Evolutionary conservation across 2,113 vertebrate species (phyloP), one percentile per base, ranked within the genome.

Genomic region (Tiliqua scincoides): DNA sequence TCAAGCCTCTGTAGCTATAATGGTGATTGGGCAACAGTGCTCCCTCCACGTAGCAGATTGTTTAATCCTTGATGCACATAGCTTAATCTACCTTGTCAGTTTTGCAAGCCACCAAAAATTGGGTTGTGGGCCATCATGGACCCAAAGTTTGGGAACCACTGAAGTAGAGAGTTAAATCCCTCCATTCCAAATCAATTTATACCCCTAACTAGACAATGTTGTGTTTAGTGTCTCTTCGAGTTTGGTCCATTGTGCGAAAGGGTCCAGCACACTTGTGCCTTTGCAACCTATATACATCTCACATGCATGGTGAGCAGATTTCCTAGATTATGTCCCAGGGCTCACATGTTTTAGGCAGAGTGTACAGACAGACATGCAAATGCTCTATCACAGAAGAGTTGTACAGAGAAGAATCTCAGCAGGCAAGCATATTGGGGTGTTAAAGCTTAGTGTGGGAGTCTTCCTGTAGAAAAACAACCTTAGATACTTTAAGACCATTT

Each of bases 381-480:
- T 61, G 9, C 14, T 43, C 20, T 15, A 35, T 43, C 23, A 32
- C 40, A 73, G 54, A 52, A 48, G 30, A 86, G 25, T 59, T 73
- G 23, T 76, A 14, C 5, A 25, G 43, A 48, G 20, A 54, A 35
- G 30, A 48, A 1, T 27, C 15, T 70, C n/a, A 61, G 14, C 37
- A 77, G 67, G 59, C 40, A 79, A 85, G 32, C 32, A 85, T n/a
- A 11, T 79, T 32, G 62, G 18, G 18, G 32, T 14, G 27, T 27
- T 73, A 80, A 85, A 62, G 68, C 14, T 63, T 62, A 30, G n/a
- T 72, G 20, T 73, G 59, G 37, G 10, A 25, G n/a, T 40, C 18
- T 84, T 88, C 48, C 40, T 73, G n/a, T 73, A 79, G 61, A 40
- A 65, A 88, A 79, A 37, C 57, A 62, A 71, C 25, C 14, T 2